Base-by-base conservation (phyloP, 2,797 vertebrate genomes). In the Buceros bicornis region DNA sequence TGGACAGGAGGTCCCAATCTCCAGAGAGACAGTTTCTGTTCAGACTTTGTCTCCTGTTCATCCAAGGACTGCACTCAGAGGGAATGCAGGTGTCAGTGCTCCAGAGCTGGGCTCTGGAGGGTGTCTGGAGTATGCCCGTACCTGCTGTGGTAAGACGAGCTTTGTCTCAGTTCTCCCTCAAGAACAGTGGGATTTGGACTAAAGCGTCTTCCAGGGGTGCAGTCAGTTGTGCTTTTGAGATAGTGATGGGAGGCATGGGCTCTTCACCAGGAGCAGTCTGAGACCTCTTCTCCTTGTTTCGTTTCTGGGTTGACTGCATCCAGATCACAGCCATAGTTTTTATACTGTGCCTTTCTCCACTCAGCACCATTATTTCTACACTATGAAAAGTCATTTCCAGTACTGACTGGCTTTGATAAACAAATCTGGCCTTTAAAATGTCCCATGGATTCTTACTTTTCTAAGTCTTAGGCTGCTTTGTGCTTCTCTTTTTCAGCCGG, bases 171-270 rank as follows among this genome's bases (percentile, higher is more conserved):
- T 45, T 67, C n/a, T 42, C 8, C 37, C 15, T 1, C 3, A 10
- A 47, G 28, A 86, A 54, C 42, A n/a, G 14, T 13, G 19, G 12
- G 26, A 51, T 61, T 25, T 56, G 42, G 42, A 37, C 53, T 57
- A 51, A 82, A 35, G 6, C 0, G 0, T 33, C 26, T 53, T 37
- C 47, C 16, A 65, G 54, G 0, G 0, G 16, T 19, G 16, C 16
- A 24, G 61, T n/a, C 3, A 1, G 4, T 28, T 64, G 31, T 79
- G 72, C 51, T 60, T 54, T 82, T 45, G 54, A 45, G 11, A 16
- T 50, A 20, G 13, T n/a, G 35, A 47, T 29, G 10, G 25, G 12
- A 22, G 6, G 26, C 2, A 2, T 37, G 26, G 48, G 79, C 69
- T 35, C 35, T 54, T 45, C 11, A n/a, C 11, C 16, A 47, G 31